Evolutionary conservation across 2,888 invertebrate species (phyloP).

Genomic region (Linnaemya vulpina): DNA sequence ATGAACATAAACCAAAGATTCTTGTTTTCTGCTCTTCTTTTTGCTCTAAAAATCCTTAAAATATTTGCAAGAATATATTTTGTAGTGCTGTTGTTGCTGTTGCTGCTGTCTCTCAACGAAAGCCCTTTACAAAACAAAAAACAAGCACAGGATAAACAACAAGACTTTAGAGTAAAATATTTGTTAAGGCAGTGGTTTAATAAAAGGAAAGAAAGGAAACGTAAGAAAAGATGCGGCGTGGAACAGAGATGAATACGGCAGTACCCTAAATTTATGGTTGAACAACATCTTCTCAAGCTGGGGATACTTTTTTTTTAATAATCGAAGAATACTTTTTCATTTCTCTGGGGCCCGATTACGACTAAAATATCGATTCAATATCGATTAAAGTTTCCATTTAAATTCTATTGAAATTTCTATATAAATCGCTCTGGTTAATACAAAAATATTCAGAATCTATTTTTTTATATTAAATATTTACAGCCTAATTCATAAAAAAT

Average conservation of each 20-base stretch:
- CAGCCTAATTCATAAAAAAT: too few relatives aligned
- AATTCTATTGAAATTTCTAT: too few relatives aligned
- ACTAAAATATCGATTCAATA: too few relatives aligned
- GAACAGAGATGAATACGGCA: background rate
- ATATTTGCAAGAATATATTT: conserved; percentile 28
- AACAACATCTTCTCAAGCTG: too few relatives aligned
- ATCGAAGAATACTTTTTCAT: too few relatives aligned
- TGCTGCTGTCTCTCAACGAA: conserved; percentile 12
- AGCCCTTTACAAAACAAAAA: conserved; percentile 25
- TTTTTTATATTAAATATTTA: too few relatives aligned
- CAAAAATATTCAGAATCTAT: too few relatives aligned
- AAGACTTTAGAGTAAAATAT: conserved; percentile 49
- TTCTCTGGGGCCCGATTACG: too few relatives aligned
- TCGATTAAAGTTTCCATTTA: too few relatives aligned
- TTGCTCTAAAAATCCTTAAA: conserved; percentile 46
- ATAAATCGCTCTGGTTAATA: too few relatives aligned
- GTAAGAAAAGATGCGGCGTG: background rate
- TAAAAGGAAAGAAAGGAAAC: conserved; percentile 11
- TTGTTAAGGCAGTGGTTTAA: conserved; percentile 53
- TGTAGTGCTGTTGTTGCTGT: conserved; percentile 13
- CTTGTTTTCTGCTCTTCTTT: conserved; percentile 34
- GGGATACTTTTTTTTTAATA: too few relatives aligned
- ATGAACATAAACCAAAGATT: conserved; percentile 63
- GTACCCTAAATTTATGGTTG: background rate
- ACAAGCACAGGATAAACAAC: conserved; percentile 19